Conservation (phyloP, 2,797 vertebrate genomes). For the Coregonus sp. region DNA sequence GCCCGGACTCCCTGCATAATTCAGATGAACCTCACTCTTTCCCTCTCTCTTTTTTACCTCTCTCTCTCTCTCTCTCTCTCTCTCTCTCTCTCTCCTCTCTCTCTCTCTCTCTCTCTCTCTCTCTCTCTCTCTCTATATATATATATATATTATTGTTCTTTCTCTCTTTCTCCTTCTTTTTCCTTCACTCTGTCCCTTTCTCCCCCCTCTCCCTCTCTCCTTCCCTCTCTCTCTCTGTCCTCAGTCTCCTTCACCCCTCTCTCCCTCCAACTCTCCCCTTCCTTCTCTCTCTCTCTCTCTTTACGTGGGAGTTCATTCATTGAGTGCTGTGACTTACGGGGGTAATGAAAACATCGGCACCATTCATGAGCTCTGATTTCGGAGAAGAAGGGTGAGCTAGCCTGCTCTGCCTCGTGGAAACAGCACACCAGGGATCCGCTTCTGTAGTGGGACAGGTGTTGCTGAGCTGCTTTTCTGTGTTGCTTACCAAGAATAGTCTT, state of each 20-base stretch:
- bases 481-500: constrained; percentile 3
- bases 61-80: too few relatives aligned
- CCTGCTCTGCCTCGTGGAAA: constrained; percentile 16
- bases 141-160: too few relatives aligned
- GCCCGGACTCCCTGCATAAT: too few relatives aligned
- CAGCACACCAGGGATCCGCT: constrained; percentile 17
- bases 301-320: constrained; percentile 12
- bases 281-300: too few relatives aligned
- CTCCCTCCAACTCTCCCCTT: constrained; percentile 1
- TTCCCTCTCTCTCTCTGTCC: constrained; percentile 12
- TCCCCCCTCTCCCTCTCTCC: constrained; percentile 3
- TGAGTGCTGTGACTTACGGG: constrained; percentile 35
- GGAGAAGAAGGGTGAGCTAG: not conserved
- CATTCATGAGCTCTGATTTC: constrained; percentile 43
- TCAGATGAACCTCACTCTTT: too few relatives aligned
- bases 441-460: constrained; percentile 1
- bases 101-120: too few relatives aligned
- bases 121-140: too few relatives aligned
- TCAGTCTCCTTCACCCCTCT: not conserved
- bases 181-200: not conserved
- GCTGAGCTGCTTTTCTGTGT: not conserved
- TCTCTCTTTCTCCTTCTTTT: too few relatives aligned
- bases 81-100: too few relatives aligned
- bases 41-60: too few relatives aligned
- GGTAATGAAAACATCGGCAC: constrained; percentile 29